Evolutionary conservation across 1,140 invertebrate genomes (phyloP).

Genomic region (Sminthurinus signatus): DNA sequence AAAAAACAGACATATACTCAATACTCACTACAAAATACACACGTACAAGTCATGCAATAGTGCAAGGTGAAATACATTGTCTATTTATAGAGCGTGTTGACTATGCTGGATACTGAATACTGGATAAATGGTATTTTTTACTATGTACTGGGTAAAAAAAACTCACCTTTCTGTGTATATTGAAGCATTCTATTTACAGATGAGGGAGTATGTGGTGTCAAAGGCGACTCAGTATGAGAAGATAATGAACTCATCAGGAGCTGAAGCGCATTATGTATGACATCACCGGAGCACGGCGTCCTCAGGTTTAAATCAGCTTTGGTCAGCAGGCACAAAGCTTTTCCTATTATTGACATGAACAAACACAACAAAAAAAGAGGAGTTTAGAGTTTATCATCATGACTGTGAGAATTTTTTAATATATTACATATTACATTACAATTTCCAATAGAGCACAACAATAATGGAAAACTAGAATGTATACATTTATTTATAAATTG

Average conservation of each 20-base stretch:
- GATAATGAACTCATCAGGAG: conserved; percentile 77
- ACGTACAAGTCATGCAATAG: not conserved
- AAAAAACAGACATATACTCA: not conserved
- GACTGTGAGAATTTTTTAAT: not conserved
- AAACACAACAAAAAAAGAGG: too few species aligned
- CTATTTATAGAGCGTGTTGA: too few species aligned
- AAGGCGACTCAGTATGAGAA: conserved; percentile 65
- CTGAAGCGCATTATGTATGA: conserved; percentile 86
- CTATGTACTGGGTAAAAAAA: too few species aligned
- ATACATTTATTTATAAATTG: too few species aligned
- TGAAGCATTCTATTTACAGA: conserved; percentile 48
- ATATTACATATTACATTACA: not conserved
- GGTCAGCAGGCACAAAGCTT: conserved; percentile 81
- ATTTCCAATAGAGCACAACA: not conserved
- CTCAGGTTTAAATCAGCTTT: conserved; percentile 83
- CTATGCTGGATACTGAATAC: not conserved
- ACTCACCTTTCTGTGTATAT: conserved; percentile 42
- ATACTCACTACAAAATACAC: not conserved
- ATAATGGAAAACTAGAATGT: too few species aligned
- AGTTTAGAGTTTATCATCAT: conserved; percentile 15
- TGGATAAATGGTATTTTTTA: not conserved
- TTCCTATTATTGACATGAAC: conserved; percentile 60
- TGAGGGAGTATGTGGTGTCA: conserved; percentile 44
- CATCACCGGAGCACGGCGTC: conserved; percentile 83
- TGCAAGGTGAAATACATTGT: not conserved